Evolutionary conservation across 92 coral and sea anemone genomes (phyloP).

Genomic region (Epizoanthus ramosus): DNA sequence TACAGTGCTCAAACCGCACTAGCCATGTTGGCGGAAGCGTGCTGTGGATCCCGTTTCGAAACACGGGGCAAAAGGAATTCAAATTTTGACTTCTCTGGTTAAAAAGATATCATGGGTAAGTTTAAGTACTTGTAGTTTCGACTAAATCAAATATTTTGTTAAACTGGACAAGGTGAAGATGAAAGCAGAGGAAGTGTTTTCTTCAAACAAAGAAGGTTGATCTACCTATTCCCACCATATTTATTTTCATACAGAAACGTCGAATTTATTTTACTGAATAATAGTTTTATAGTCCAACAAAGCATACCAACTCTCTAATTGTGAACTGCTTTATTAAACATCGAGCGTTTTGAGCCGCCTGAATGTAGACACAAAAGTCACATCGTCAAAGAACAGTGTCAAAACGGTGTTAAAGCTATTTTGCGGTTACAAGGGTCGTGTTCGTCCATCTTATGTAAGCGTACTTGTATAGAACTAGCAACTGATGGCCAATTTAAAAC

Average conservation of each 20-base stretch:
- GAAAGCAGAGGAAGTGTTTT: background rate
- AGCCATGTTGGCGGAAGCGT: background rate
- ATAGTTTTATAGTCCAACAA: background rate
- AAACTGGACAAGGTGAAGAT: background rate
- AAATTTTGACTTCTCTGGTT: constrained; percentile 30
- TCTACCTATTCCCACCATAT: too few relatives aligned
- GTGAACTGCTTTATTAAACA: constrained; percentile 6
- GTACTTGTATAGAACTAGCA: background rate
- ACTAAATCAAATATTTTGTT: background rate
- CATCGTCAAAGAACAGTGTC: constrained; percentile 9
- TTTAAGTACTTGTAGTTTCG: constrained; percentile 16
- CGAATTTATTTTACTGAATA: too few relatives aligned
- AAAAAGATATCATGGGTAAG: constrained; percentile 39
- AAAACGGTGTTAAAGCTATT: constrained; percentile 35
- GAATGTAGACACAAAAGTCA: constrained; percentile 23
- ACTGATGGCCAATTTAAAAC: background rate
- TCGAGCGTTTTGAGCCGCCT: background rate
- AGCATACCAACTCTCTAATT: background rate
- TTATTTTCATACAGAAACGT: too few relatives aligned
- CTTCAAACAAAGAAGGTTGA: background rate
- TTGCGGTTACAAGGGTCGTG: background rate
- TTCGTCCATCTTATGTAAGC: background rate
- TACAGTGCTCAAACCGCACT: constrained; percentile 10
- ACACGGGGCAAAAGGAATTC: constrained; percentile 24
- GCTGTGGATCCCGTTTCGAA: constrained; percentile 2